These are phyloP conservation scores for Ostrea denselamellosa DNA, from an alignment of 1,140 invertebrate genomes.

Conservation along the genomic window DNA sequence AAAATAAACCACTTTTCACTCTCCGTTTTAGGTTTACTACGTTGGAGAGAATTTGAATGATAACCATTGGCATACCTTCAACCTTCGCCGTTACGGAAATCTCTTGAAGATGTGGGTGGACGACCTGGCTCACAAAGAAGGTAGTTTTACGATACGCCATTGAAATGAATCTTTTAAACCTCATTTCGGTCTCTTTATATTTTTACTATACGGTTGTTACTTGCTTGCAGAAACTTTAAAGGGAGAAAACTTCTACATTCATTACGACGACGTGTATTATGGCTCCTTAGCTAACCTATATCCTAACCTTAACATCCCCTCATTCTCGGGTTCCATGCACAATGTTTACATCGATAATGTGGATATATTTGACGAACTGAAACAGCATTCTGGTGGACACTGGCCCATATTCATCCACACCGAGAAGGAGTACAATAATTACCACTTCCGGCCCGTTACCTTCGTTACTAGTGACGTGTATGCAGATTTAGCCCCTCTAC, in stretches of 20 bases:
- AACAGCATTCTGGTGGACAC: slow-evolving; percentile 29
- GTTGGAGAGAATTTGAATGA: slow-evolving; percentile 71
- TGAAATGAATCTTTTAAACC: background rate
- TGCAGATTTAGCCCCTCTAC: slow-evolving; percentile 62
- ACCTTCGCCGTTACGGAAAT: slow-evolving; percentile 70
- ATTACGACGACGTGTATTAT: slow-evolving; percentile 61
- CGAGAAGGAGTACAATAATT: slow-evolving; percentile 28
- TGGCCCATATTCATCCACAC: slow-evolving; percentile 37
- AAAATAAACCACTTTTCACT: background rate
- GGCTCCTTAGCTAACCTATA: slow-evolving; percentile 52
- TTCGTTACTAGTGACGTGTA: slow-evolving; percentile 64
- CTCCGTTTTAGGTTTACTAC: slow-evolving; percentile 56
- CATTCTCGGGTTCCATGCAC: slow-evolving; percentile 70
- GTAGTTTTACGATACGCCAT: background rate
- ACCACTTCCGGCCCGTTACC: slow-evolving; percentile 67
- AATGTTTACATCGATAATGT: slow-evolving; percentile 67
- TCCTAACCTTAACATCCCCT: slow-evolving; percentile 18
- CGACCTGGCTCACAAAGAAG: slow-evolving; percentile 50
- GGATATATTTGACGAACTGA: slow-evolving; percentile 62
- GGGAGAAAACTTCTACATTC: slow-evolving; percentile 60
- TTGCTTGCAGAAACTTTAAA: slow-evolving; percentile 60
- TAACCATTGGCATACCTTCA: slow-evolving; percentile 75
- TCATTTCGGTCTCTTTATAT: background rate
- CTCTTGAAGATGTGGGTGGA: slow-evolving; percentile 74
- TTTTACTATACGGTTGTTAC: background rate